phyloP scores from a whole-genome alignment of 2,888 invertebrate species.

The Alsophila aescularia region DNA sequence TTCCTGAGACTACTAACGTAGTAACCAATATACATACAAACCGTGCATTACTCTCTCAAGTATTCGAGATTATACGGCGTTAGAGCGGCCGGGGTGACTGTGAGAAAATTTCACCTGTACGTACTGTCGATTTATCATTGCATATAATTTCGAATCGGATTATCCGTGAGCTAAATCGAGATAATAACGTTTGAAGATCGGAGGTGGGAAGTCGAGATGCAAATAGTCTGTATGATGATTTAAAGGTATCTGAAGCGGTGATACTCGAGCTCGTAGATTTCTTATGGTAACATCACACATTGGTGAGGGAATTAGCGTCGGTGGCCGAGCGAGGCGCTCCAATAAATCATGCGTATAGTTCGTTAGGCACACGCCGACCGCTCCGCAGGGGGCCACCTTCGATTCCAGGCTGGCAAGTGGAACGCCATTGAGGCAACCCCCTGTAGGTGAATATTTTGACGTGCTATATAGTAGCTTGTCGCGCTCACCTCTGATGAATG shows the following conservation, averaged over 20 bases:
- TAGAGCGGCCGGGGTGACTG: slow-evolving; percentile 58
- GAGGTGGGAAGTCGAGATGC: slow-evolving; percentile 34
- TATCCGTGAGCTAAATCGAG: slow-evolving; percentile 39
- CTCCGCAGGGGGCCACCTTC: slow-evolving; percentile 76
- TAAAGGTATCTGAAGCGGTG: slow-evolving; percentile 56
- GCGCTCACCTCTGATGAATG: slow-evolving; percentile 67
- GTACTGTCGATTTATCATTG: slow-evolving; percentile 56
- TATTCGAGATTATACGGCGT: slow-evolving; percentile 71
- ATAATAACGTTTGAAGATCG: slow-evolving; percentile 37
- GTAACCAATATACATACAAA: slow-evolving; percentile 80
- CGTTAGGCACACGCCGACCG: slow-evolving; percentile 76
- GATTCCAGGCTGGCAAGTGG: slow-evolving; percentile 75
- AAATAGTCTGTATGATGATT: slow-evolving; percentile 39
- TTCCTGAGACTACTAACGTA: slow-evolving; percentile 76
- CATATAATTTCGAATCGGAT: slow-evolving; percentile 44
- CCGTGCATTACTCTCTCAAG: slow-evolving; percentile 72
- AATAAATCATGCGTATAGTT: slow-evolving; percentile 78
- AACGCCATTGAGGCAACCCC: slow-evolving; percentile 72
- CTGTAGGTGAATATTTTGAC: slow-evolving; percentile 80
- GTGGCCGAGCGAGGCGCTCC: slow-evolving; percentile 58
- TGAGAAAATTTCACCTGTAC: slow-evolving; percentile 80
- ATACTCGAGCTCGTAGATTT: slow-evolving; percentile 52
- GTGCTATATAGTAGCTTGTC: slow-evolving; percentile 68
- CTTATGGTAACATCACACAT: slow-evolving; percentile 71
- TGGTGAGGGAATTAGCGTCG: slow-evolving; percentile 75